These are phyloP conservation scores for Esox lucius DNA, from an alignment of 2,797 vertebrate genomes.

Conservation along the genomic window DNA sequence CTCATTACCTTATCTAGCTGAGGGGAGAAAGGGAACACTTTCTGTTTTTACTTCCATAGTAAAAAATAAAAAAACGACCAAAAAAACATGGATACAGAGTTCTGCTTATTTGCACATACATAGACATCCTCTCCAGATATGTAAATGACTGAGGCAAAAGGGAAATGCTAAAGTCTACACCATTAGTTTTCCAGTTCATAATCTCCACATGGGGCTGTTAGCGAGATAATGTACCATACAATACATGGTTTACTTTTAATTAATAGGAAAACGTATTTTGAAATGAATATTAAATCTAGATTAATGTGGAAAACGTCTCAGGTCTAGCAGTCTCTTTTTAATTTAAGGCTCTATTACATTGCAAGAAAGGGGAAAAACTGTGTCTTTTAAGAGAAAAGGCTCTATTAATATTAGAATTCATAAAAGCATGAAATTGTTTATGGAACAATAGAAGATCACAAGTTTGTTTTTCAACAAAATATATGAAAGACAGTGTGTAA, in stretches of 20 bases:
- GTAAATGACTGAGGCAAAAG: constrained; percentile 93
- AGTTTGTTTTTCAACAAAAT: constrained; percentile 43
- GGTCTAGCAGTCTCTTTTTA: constrained; percentile 68
- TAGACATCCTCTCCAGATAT: constrained; percentile 90
- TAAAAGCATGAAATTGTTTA: constrained; percentile 61
- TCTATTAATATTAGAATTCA: constrained; percentile 56
- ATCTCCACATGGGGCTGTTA: constrained; percentile 99
- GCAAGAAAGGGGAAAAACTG: constrained; percentile 42
- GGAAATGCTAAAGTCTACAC: constrained; percentile 98
- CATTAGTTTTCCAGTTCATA: constrained; percentile 99
- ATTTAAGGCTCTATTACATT: constrained; percentile 60
- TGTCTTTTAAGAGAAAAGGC: constrained; percentile 41
- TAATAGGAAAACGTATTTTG: constrained; percentile 95
- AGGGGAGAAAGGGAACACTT: constrained; percentile 82
- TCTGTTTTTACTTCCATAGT: constrained; percentile 79
- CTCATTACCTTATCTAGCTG: constrained; percentile 97
- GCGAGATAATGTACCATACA: constrained; percentile 99
- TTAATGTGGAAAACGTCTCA: constrained; percentile 89
- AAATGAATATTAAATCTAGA: constrained; percentile 97
- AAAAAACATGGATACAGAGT: constrained; percentile 76
- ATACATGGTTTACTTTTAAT: constrained; percentile 99
- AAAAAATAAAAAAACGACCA: constrained; percentile 47
- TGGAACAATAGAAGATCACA: constrained; percentile 48
- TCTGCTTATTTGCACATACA: constrained; percentile 97
- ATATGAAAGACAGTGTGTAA: constrained; percentile 20